phyloP scores from a whole-genome alignment of 2,888 invertebrate species.

The Megamerina dolium region DNA sequence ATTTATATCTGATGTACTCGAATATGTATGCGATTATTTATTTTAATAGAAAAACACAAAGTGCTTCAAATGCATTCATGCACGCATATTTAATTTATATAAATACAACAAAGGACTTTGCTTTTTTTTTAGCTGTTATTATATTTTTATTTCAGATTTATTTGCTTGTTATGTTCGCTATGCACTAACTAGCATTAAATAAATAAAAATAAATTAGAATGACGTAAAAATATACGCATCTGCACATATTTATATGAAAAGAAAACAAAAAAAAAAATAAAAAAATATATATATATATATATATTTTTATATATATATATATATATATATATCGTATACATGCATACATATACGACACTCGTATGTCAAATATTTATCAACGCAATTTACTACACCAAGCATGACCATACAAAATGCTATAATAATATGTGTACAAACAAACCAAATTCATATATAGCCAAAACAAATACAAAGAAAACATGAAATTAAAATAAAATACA shows the following conservation, averaged over 20 bases:
- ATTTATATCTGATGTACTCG: not conserved
- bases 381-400: constrained; percentile 39
- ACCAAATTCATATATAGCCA: constrained; percentile 2
- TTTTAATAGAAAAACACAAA: constrained; percentile 2
- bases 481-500: not conserved
- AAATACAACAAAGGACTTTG: no score
- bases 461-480: constrained; percentile 4
- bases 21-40: not conserved
- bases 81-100: constrained; percentile 15
- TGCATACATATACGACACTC: no score
- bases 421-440: not conserved
- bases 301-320: no score
- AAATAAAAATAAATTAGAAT: constrained; percentile 21
- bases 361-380: constrained; percentile 41
- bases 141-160: no score
- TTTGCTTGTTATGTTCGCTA: no score
- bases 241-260: not conserved
- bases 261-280: constrained; percentile 21
- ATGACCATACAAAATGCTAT: no score
- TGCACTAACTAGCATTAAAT: no score
- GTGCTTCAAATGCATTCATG: constrained; percentile 3
- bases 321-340: no score
- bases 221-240: constrained; percentile 25
- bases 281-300: no score
- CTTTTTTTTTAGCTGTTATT: no score